Base-by-base conservation (phyloP, 2,797 vertebrate species). In the Phrynocephalus guinanensis region DNA sequence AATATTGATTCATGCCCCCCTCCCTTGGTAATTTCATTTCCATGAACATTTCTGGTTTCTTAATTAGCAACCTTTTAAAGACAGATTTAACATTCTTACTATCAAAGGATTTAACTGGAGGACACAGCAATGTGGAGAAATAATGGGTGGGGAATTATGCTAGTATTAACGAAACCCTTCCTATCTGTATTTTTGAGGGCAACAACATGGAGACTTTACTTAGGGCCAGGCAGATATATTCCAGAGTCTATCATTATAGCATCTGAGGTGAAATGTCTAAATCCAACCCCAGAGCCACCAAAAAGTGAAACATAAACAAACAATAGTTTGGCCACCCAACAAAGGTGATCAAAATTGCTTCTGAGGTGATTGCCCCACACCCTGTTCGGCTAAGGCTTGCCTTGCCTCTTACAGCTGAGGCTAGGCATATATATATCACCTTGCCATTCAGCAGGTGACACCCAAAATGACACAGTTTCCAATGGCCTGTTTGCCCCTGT, bases 11-110 rank as follows among this genome's bases (percentile, higher is more conserved):
- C 95, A 89, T 93, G 95, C 88, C 3, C 90, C 93, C 38, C 15
- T 15, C 63, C 18, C 90, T 93, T 92, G 93, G 94, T 94, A 94
- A 96, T 96, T 96, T 96, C 95, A 96, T 96, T 96, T 96, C 96
- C 15, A 13, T 78, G 95, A 96, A 94, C 95, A 95, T 96, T 96
- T 97, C 96, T 97, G 94, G 91, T 96, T 96, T 96, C 95, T 96
- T 96, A 97, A 97, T 97, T 97, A 97, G 95, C 95, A 96, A 96
- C 95, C 93, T 95, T 95, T 97, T 96, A 96, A 95, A 94, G 94
- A 94, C 93, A 95, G 93, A 96, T 96, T 95, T 97, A 96, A 93
- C 93, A 94, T 96, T 95, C 95, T 93, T 92, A 92, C 91, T 90
- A 89, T 93, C 93, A 93, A 93, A 93, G 89, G 91, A 88, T 88